Evolutionary conservation across 2,113 vertebrate species (phyloP).

Genomic region (Gambusia holbrooki): DNA sequence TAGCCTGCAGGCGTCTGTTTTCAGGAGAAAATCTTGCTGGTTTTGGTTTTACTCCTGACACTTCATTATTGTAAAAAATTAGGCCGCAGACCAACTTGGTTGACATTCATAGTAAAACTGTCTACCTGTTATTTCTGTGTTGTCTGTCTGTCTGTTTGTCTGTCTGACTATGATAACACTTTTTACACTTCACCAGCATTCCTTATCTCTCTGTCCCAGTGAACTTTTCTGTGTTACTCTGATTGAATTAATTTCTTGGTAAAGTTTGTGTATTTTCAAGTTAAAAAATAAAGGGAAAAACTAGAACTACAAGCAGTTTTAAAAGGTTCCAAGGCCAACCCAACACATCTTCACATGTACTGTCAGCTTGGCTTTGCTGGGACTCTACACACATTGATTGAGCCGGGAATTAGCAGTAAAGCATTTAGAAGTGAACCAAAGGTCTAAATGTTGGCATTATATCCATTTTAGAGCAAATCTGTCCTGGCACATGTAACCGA

Average conservation of each 20-base stretch:
- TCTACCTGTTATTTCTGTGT: not conserved
- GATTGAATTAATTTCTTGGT: not conserved
- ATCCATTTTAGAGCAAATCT: no score
- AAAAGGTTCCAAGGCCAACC: no score
- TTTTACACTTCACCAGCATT: not conserved
- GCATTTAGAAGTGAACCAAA: no score
- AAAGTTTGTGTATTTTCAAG: no score
- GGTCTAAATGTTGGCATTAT: no score
- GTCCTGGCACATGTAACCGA: no score
- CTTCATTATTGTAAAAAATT: not conserved
- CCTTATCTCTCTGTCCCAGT: not conserved
- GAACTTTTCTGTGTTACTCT: not conserved
- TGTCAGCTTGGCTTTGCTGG: no score
- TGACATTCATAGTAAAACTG: not conserved
- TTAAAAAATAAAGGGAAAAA: no score
- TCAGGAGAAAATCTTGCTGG: not conserved
- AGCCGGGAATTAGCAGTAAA: no score
- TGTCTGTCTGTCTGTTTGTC: not conserved
- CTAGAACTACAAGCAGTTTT: no score
- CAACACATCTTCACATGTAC: no score
- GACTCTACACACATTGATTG: no score
- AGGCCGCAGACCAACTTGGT: not conserved
- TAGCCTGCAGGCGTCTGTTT: not conserved
- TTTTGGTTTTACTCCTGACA: not conserved
- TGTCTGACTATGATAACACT: not conserved